Base-by-base conservation (phyloP, 2,113 vertebrate genomes). In the Spermophilus dauricus region DNA sequence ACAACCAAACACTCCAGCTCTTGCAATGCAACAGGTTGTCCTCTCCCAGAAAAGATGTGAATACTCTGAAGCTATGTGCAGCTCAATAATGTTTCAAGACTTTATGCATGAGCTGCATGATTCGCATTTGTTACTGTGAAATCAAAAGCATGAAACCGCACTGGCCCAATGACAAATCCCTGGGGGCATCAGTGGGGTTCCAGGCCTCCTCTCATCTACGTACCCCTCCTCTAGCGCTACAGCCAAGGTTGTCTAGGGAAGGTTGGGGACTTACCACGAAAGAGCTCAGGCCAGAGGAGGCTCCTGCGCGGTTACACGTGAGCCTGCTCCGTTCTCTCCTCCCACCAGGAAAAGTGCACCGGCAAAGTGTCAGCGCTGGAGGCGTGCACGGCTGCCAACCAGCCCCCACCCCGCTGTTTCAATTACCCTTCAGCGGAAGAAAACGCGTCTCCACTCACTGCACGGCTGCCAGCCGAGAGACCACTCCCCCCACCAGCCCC, bases 231-330 rank as follows among this genome's bases (percentile, higher is more conserved):
- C 89, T 85, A 63, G 86, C 14, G 32, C 69, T 34, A 24, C 30
- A 70, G 94, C 67, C 91, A 65, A 65, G 94, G 80, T 65, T 75
- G 89, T 72, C 81, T 37, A 18, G 89, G 96, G 76, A 86, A 97
- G 96, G 86, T 89, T 73, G 51, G 96, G 87, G 95, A 97, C 98
- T 98, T 96, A 97, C 98, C 97, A 22, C 77, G 97, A 96, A 94
- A 85, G 58, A 90, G 96, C 80, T 97, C 92, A 6, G 58, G 94
- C 94, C 97, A 58, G 94, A 96, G 92, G 39, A 53, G 96, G 95
- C 98, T 97, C 84, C 97, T 37, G 97, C 51, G 92, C 69, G 32
- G n/a, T 87, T 94, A 95, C 98, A 98, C 97, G 97, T 97, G 97
- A 98, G 97, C 95, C 95, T 75, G 94, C 89, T 89, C 78, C 17